Conservation (phyloP, 2,888 invertebrate species). For the Troides aeacus region DNA sequence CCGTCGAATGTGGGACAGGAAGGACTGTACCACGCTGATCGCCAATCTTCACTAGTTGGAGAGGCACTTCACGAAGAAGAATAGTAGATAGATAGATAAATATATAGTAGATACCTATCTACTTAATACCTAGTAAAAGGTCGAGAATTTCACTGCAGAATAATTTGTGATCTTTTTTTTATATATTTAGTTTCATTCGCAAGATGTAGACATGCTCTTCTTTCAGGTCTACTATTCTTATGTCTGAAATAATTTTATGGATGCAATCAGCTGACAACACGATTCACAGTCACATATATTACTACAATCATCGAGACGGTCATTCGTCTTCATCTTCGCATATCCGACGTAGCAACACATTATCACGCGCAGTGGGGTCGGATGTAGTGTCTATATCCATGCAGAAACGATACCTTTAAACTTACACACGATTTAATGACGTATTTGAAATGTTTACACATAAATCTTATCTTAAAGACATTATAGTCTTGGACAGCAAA, state of each 20-base stretch:
- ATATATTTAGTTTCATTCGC: neutral
- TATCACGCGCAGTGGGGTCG: slow-evolving; percentile 7
- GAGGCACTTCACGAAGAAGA: no score
- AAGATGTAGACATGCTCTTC: neutral
- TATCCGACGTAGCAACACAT: slow-evolving; percentile 8
- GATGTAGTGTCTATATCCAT: slow-evolving; percentile 1
- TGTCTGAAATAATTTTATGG: no score
- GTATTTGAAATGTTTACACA: neutral
- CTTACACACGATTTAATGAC: neutral
- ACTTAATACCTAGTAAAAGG: no score
- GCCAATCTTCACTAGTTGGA: no score
- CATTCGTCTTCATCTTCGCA: slow-evolving; percentile 21
- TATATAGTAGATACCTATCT: no score
- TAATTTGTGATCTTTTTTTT: no score
- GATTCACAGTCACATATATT: neutral
- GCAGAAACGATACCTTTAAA: neutral
- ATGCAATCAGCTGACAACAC: neutral
- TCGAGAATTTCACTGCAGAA: no score
- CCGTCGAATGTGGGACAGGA: no score
- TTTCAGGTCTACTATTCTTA: no score
- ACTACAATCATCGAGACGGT: slow-evolving; percentile 20
- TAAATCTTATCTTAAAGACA: neutral
- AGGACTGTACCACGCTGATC: no score
- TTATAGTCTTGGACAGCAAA: no score
- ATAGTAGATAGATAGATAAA: no score